Evolutionary conservation across 2,888 invertebrate genomes (phyloP), one percentile per base, ranked within the genome.

Genomic region (Drosophila cognata): DNA sequence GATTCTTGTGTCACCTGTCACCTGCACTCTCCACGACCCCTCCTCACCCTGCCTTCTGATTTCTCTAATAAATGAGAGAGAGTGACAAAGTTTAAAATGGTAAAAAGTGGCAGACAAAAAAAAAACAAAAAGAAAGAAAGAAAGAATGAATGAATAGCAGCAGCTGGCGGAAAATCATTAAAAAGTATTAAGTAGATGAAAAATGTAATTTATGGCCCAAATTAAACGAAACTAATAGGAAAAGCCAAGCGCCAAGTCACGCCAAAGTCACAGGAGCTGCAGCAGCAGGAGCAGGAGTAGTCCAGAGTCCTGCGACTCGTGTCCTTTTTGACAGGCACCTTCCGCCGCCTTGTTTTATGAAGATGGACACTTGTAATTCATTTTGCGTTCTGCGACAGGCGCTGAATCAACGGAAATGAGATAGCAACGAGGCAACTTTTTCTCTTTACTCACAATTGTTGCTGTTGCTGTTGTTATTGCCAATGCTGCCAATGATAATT

Each of bases 331-430:
- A 86, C 85, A 86, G 81, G 70, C 90, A 86, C 84, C 85, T 90
- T 86, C 87, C 90, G 88, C 56, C 77, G 86, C 67, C 90, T 90
- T 86, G 78, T 88, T 90, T 88, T 83, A 86, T 86, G 90, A 90
- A 86, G 85, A 86, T 90, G 90, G 90, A 90, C 90, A 86, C 85
- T 86, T 86, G 85, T 86, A 86, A 86, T 86, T 86, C 85, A 86
- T 86, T 86, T 71, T 90, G 84, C 71, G 81, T 78, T 76, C 71
- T 75, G 74, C 81, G 78, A 81, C 84, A 81, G 71, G 51, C 71
- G 85, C 74, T 84, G 86, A 82, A 85, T 90, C 80, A 86, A 90
- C 87, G 85, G 90, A 86, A 86, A 90, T 90, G 81, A 90, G 80
- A 69, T 80, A 67, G 64, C 79, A 79, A 77, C 79, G 73, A 68